A percentile compares a stretch with the other conserved stretches of the same genome.
Conservation (phyloP, 2,797 vertebrate genomes). For the Sarcoramphus papa region DNA sequence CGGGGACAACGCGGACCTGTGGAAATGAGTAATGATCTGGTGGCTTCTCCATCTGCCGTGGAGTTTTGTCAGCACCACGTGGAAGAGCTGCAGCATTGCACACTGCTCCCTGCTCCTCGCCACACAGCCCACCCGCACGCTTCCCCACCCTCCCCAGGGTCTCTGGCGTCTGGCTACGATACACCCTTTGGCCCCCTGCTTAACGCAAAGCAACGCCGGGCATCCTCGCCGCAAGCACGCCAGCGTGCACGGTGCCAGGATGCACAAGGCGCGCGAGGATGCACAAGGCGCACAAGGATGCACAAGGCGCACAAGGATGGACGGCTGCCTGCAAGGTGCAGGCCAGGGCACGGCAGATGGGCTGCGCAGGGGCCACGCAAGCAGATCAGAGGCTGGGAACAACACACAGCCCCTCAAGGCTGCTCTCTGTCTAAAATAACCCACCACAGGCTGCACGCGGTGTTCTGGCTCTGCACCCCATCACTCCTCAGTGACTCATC, state of each 20-base stretch:
- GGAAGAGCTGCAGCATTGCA: slow-evolving; percentile 44
- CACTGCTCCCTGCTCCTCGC: rapidly evolving
- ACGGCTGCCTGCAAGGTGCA: not conserved
- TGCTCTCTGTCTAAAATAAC: not conserved
- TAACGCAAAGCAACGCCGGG: rapidly evolving
- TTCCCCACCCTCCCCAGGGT: not conserved
- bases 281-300: too few relatives aligned
- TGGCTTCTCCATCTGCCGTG: not conserved
- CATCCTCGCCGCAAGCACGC: rapidly evolving
- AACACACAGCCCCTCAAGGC: not conserved
- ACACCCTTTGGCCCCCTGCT: not conserved
- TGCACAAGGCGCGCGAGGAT: not conserved
- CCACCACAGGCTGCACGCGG: not conserved
- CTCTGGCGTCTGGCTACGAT: rapidly evolving
- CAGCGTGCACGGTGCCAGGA: rapidly evolving
- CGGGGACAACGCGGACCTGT: rapidly evolving
- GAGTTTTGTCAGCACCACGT: slow-evolving; percentile 64
- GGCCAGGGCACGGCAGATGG: not conserved
- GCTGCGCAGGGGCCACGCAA: not conserved
- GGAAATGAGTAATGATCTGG: rapidly evolving
- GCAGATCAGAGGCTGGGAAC: not conserved
- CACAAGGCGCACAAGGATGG: not conserved
- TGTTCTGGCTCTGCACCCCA: not conserved
- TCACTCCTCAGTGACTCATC: not conserved
- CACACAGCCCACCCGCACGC: rapidly evolving